Evolutionary conservation across 2,113 vertebrate genomes (phyloP), one percentile per base, ranked within the genome.

Genomic region (Vulpes ferrilata): DNA sequence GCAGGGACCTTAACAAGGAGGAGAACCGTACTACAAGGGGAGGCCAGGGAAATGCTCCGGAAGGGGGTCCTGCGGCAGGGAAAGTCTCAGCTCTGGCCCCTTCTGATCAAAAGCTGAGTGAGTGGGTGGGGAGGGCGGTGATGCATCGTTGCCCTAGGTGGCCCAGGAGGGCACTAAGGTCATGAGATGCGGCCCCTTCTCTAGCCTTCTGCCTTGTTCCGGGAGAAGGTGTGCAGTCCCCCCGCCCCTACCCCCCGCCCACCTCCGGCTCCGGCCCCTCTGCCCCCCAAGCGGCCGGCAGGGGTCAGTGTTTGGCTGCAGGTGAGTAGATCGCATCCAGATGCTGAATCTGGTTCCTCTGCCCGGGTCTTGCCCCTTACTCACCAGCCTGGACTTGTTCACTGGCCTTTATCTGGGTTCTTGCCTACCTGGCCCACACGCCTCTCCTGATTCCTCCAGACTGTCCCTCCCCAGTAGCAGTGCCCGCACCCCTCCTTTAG

Each of bases 231-330:
- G 0, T 19, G 0, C 2, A 0, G n/a, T 51, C 25, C 43, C 23
- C 11, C 1, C 16, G 27, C 64, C 43, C 38, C 76, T 7, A 38
- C 23, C 1, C 35, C 83, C 3, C 4, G 0, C 11, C 57, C 43
- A 43, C 43, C 43, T 43, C 7, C 43, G 5, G 43, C 43, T 43
- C 43, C 43, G 43, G 5, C 43, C 43, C 6, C 43, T 43, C 43
- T 43, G 43, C 35, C 4, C 17, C 89, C 10, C 2, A 2, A 5
- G 55, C 2, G 32, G 57, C 93, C 96, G 38, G 93, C 93, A 97
- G 97, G 96, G 96, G 98, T 65, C 98, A 96, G 88, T 96, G 85
- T 98, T 90, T 25, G 67, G 95, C 97, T 5, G 48, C 82, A 51
- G 55, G 91, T 51, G 88, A 93, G 48, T 43, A 2, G 53, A 27